Conservation (phyloP, 2,888 invertebrate genomes). For the Platerodrilus igneus region DNA sequence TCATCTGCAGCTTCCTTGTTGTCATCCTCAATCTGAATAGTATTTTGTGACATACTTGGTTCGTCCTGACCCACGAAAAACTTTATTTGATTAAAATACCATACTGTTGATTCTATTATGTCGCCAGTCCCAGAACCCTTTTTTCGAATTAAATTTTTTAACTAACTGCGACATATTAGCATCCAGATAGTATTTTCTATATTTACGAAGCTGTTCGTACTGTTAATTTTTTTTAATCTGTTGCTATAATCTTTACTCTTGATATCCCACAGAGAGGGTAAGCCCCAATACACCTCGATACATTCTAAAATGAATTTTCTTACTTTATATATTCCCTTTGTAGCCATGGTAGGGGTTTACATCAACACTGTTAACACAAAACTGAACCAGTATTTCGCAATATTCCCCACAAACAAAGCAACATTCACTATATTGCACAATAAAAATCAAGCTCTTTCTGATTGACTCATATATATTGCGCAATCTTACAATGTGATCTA, state of each 20-base stretch:
- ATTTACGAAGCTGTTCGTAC: constrained; percentile 21
- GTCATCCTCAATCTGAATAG: constrained; percentile 5
- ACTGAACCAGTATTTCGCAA: constrained; percentile 10
- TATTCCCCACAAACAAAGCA: constrained; percentile 11
- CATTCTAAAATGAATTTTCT: constrained; percentile 26
- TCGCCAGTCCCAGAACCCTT: constrained; percentile 10
- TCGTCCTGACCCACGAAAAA: constrained; percentile 4
- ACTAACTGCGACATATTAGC: constrained; percentile 11
- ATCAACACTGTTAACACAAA: neutral
- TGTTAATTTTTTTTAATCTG: constrained; percentile 23
- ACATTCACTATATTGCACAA: too few relatives aligned
- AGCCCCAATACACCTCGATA: constrained; percentile 26
- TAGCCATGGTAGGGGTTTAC: neutral
- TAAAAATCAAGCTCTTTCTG: too few relatives aligned
- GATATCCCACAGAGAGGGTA: constrained; percentile 31
- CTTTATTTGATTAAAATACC: constrained; percentile 13
- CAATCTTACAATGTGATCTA: too few relatives aligned
- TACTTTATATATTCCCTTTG: constrained; percentile 6
- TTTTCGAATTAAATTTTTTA: constrained; percentile 12
- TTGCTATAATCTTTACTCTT: constrained; percentile 28
- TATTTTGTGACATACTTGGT: too few relatives aligned
- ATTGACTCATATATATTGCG: too few relatives aligned
- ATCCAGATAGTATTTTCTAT: constrained; percentile 18
- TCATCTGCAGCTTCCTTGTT: too few relatives aligned
- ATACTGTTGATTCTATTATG: constrained; percentile 6